phyloP scores from a whole-genome alignment of 2,113 vertebrate genomes.

The Prolemur simus region DNA sequence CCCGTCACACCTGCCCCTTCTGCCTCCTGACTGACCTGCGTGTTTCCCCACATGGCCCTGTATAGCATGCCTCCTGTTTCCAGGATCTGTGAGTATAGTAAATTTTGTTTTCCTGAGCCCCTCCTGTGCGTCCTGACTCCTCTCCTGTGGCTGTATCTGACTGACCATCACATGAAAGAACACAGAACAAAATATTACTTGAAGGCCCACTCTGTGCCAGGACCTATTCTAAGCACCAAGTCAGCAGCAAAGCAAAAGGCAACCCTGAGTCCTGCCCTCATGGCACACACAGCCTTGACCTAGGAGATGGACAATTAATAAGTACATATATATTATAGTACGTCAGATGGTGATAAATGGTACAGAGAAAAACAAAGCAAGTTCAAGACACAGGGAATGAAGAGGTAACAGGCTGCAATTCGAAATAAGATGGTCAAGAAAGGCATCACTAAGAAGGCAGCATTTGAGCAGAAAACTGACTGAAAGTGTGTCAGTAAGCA shows the following conservation, averaged over 20 bases:
- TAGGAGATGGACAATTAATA: neutral
- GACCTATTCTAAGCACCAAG: neutral
- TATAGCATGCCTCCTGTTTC: neutral
- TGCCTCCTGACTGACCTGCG: neutral
- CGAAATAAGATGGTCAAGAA: neutral
- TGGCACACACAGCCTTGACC: neutral
- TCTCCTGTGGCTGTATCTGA: neutral
- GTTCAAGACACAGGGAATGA: neutral
- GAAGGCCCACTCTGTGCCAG: neutral
- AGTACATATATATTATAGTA: neutral
- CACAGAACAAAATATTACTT: neutral
- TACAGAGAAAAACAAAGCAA: neutral
- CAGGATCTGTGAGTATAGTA: neutral
- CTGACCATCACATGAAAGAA: neutral
- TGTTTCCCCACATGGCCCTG: neutral
- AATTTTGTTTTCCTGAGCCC: neutral
- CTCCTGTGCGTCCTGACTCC: neutral
- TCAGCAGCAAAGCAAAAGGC: neutral
- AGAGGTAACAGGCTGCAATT: neutral
- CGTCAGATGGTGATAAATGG: neutral
- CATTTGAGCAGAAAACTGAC: neutral
- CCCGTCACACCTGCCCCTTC: neutral
- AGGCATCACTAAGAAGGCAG: neutral
- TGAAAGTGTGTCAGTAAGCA: neutral
- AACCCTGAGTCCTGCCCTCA: neutral